A percentile compares a stretch with the other conserved stretches of the same genome.
phyloP scores from a whole-genome alignment of 2,888 invertebrate genomes.

The Gerris lacustris region DNA sequence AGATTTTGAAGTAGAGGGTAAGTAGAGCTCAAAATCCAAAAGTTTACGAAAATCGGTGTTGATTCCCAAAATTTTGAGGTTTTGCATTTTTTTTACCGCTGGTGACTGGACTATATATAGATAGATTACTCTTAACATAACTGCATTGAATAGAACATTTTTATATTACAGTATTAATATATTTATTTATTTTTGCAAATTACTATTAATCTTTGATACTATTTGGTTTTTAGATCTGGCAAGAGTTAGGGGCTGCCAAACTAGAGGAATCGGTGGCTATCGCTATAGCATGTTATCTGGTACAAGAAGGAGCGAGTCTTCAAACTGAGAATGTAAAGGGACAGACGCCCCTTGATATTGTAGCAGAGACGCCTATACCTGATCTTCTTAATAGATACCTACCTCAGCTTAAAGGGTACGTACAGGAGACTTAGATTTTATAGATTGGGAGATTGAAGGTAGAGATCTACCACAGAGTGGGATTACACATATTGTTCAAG shows the following conservation, averaged over 20 bases:
- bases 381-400: conserved; percentile 42
- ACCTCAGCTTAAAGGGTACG: neutral
- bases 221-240: conserved; percentile 36
- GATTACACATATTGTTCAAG: too few species aligned
- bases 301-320: conserved; percentile 51
- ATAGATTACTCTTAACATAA: too few species aligned
- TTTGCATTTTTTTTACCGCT: too few species aligned
- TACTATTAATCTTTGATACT: too few species aligned
- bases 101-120: too few species aligned
- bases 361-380: conserved; percentile 44
- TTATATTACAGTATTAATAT: neutral
- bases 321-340: conserved; percentile 53
- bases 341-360: conserved; percentile 55
- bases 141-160: neutral
- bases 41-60: too few species aligned
- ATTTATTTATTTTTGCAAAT: conserved; percentile 11
- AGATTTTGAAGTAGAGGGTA: too few species aligned
- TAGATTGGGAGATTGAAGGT: too few species aligned
- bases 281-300: conserved; percentile 59
- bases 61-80: too few species aligned
- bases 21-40: too few species aligned
- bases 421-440: too few species aligned
- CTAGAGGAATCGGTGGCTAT: conserved; percentile 44
- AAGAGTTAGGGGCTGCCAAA: conserved; percentile 34
- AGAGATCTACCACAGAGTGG: too few species aligned